phyloP scores from a whole-genome alignment of 2,888 invertebrate genomes.

The Hoplodrina ambigua region DNA sequence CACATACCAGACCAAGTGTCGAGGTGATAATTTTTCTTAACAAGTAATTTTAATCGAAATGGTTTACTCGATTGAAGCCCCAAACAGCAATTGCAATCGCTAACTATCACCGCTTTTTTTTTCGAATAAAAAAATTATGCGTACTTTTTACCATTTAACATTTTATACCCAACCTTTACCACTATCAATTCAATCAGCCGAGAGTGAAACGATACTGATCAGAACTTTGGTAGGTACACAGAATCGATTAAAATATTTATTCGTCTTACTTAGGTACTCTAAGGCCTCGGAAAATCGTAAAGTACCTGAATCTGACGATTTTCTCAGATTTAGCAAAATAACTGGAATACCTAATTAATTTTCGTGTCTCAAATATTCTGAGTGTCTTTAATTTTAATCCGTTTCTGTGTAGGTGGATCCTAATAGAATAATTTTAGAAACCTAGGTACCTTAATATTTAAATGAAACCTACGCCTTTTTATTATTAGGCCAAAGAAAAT shows the following conservation, averaged over 20 bases:
- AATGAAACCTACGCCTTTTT: constrained; percentile 32
- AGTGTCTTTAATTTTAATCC: constrained; percentile 1
- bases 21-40: no score
- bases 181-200: neutral
- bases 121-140: constrained; percentile 2
- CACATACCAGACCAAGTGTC: no score
- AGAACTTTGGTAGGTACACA: constrained; percentile 2
- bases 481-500: constrained; percentile 43
- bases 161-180: neutral
- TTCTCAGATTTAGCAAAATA: neutral
- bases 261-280: neutral
- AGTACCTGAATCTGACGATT: neutral
- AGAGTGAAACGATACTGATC: neutral
- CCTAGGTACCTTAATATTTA: constrained; percentile 13
- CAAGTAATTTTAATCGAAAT: no score
- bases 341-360: constrained; percentile 1
- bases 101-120: neutral
- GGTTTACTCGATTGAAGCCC: no score
- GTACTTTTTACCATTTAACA: neutral
- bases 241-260: constrained; percentile 19
- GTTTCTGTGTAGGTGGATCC: constrained; percentile 18
- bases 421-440: constrained; percentile 9
- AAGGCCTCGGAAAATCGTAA: neutral
- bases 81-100: no score
- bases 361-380: neutral